Base-by-base conservation (phyloP, 2,888 invertebrate species). In the Zeuzera pyrina region DNA sequence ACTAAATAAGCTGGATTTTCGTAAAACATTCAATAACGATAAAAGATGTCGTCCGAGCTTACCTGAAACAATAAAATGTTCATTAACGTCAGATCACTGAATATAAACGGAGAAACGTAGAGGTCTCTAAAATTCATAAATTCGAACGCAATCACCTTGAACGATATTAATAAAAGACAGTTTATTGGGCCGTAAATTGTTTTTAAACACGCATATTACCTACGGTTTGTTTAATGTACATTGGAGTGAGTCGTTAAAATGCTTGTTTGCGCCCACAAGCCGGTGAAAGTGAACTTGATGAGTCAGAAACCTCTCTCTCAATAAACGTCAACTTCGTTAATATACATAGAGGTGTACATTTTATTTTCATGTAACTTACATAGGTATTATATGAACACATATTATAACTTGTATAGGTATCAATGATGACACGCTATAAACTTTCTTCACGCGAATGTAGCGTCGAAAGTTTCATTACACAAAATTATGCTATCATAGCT, bases 241-340 rank as follows among this genome's bases (percentile, higher is more conserved):
- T 23, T 33, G 23, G 3, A 33, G 28, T 15, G 12, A 28, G n/a
- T 14, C 26, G 14, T 34, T 27, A 34, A 34, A 33, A 23, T 22
- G 21, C 15, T 29, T 41, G 39, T 43, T 38, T 36, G 37, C 43
- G 50, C 52, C 53, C 43, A 46, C 45, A 51, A 55, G 47, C 51
- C 52, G 55, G 74, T 65, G 79, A 79, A 79, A 79, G 79, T 74
- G 60, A 72, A 64, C 52, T 49, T 45, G 57, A 52, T 73, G 72
- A 74, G 52, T 74, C 73, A 74, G 37, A 25, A 39, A 43, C 50
- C 59, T 56, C 64, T 67, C 62, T 67, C 66, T 62, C 55, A 45
- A 66, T 62, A 61, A 59, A 52, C 59, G 53, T 51, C 51, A n/a
- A n/a, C n/a, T n/a, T n/a, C n/a, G n/a, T n/a, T n/a, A n/a, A n/a